These are phyloP conservation scores for Lordiphosa stackelbergi DNA, from an alignment of 1,140 invertebrate species.

Conservation along the genomic window DNA sequence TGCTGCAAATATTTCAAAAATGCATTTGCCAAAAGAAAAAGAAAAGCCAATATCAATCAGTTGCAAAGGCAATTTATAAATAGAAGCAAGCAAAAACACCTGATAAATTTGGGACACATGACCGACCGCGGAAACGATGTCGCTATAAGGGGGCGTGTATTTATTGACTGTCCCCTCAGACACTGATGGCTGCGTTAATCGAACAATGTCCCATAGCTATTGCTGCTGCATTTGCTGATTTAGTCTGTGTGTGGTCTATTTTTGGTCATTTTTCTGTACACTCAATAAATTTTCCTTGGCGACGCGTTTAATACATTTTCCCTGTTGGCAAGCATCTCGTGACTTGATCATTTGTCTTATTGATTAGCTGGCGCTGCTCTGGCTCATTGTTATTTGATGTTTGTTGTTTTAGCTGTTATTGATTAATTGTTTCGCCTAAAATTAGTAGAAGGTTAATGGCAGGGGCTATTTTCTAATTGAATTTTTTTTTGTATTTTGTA, in stretches of 20 bases:
- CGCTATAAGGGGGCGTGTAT: background rate
- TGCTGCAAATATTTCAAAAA: conserved; percentile 58
- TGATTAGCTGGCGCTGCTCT: conserved; percentile 42
- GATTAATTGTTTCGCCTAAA: conserved; percentile 39
- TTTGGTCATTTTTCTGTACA: background rate
- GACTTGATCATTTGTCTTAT: conserved; percentile 59
- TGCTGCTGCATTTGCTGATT: conserved; percentile 27
- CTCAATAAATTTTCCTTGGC: conserved; percentile 50
- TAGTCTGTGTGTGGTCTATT: background rate
- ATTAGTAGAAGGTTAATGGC: conserved; percentile 44
- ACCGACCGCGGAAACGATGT: background rate
- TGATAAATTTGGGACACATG: conserved; percentile 66
- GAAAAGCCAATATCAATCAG: conserved; percentile 30
- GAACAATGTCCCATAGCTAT: conserved; percentile 24
- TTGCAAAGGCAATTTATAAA: conserved; percentile 19
- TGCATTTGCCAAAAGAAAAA: conserved; percentile 35
- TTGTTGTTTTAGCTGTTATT: conserved; percentile 26
- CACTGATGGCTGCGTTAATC: conserved; percentile 39
- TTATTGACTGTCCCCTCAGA: background rate
- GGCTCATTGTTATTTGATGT: conserved; percentile 6
- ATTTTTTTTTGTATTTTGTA: conserved; percentile 1
- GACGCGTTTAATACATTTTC: conserved; percentile 6
- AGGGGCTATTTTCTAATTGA: conserved; percentile 29
- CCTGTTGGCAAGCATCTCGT: conserved; percentile 41
- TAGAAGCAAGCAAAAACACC: conserved; percentile 61